phyloP scores from a whole-genome alignment of 2,797 vertebrate species.

The Coilia nasus region DNA sequence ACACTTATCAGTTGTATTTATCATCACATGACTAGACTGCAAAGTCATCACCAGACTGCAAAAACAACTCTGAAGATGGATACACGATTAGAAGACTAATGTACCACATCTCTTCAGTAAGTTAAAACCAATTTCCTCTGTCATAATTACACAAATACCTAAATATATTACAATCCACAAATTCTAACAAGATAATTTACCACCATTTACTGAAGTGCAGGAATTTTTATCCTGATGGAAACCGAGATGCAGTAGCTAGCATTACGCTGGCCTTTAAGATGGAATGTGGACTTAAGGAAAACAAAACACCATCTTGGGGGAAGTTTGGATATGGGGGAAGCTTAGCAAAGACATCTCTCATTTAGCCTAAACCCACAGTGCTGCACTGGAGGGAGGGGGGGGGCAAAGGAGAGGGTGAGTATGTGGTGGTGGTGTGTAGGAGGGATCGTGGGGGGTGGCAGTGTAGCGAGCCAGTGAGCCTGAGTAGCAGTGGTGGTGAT shows the following conservation, averaged over 20 bases:
- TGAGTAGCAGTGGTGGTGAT: slow-evolving; percentile 44
- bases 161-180: not conserved
- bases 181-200: not conserved
- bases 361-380: slow-evolving; percentile 47
- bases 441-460: slow-evolving; percentile 32
- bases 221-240: not conserved
- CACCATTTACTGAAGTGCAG: not conserved
- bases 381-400: not conserved
- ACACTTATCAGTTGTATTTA: not conserved
- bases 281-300: slow-evolving; percentile 35
- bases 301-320: slow-evolving; percentile 38
- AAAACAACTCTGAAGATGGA: too few species aligned
- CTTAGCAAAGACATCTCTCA: slow-evolving; percentile 47
- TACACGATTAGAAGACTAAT: too few species aligned
- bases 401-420: slow-evolving; percentile 49
- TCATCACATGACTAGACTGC: not conserved
- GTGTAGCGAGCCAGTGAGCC: slow-evolving; percentile 49
- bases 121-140: not conserved
- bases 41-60: too few species aligned
- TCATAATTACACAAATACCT: not conserved
- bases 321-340: slow-evolving; percentile 32
- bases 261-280: slow-evolving; percentile 35
- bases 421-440: slow-evolving; percentile 22
- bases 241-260: not conserved
- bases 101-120: not conserved